A percentile compares a stretch with the other conserved stretches of the same genome.
Evolutionary conservation across 2,113 vertebrate genomes (phyloP).

Genomic region (Actinemys pallida): DNA sequence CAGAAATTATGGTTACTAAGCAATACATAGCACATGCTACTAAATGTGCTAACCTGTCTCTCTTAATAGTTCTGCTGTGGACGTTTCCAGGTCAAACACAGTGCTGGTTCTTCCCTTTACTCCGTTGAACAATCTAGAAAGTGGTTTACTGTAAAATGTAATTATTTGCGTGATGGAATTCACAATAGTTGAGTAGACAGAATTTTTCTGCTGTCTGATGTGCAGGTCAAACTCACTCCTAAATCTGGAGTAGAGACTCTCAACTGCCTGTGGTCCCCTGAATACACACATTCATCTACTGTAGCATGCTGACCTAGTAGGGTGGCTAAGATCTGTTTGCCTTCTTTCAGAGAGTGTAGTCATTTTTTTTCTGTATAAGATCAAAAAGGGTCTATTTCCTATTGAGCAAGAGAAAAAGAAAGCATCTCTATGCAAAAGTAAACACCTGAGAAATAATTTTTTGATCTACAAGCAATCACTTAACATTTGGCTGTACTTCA

Average conservation of each 20-base stretch:
- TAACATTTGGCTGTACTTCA: not conserved
- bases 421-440: not conserved
- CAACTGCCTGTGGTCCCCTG: not conserved
- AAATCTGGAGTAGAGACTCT: constrained; percentile 30
- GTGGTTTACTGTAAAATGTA: not conserved
- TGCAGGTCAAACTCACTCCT: not conserved
- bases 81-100: not conserved
- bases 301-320: not conserved
- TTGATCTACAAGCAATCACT: not conserved
- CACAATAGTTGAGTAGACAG: not conserved
- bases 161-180: not conserved
- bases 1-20: not conserved
- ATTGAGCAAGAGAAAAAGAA: not conserved
- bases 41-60: not conserved
- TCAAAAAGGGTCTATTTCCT: not conserved
- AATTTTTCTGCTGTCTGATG: not conserved
- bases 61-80: not conserved
- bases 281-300: not conserved
- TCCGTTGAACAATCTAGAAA: not conserved
- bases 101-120: not conserved
- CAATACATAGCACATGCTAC: too few relatives aligned
- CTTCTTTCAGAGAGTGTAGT: constrained; percentile 17
- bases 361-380: not conserved
- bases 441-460: accelerated
- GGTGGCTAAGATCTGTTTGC: not conserved